phyloP scores from a whole-genome alignment of 2,888 invertebrate genomes.

The Spialia ferax region DNA sequence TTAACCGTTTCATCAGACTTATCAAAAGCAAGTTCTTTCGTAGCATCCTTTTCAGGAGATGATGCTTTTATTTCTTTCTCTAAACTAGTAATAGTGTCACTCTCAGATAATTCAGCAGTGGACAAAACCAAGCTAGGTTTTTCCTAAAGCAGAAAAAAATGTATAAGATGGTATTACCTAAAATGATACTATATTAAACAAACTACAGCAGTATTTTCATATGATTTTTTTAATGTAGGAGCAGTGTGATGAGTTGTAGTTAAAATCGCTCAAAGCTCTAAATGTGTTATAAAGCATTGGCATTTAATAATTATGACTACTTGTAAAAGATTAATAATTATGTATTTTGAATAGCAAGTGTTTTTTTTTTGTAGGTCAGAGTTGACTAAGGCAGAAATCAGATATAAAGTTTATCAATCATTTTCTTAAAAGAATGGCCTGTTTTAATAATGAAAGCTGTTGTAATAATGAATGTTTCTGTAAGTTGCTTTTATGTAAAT shows the following conservation, averaged over 20 bases:
- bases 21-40: not conserved
- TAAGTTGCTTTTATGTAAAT: not conserved
- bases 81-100: not conserved
- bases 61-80: not conserved
- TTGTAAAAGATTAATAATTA: constrained; percentile 1
- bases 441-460: not conserved
- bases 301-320: not conserved
- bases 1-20: too few relatives aligned
- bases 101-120: not conserved
- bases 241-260: not conserved
- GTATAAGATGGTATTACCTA: not conserved
- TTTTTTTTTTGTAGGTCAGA: constrained; percentile 19
- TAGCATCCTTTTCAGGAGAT: not conserved
- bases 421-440: not conserved
- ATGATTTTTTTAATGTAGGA: not conserved
- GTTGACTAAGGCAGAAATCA: constrained; percentile 4
- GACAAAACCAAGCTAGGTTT: not conserved
- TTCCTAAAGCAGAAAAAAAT: constrained; percentile 7
- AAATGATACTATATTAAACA: not conserved
- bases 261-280: not conserved
- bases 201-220: not conserved
- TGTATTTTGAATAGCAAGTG: constrained; percentile 5
- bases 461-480: not conserved
- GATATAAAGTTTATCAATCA: not conserved
- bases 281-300: constrained; percentile 13